Evolutionary conservation across 2,113 vertebrate species (phyloP).

Genomic region (Damaliscus lunatus): DNA sequence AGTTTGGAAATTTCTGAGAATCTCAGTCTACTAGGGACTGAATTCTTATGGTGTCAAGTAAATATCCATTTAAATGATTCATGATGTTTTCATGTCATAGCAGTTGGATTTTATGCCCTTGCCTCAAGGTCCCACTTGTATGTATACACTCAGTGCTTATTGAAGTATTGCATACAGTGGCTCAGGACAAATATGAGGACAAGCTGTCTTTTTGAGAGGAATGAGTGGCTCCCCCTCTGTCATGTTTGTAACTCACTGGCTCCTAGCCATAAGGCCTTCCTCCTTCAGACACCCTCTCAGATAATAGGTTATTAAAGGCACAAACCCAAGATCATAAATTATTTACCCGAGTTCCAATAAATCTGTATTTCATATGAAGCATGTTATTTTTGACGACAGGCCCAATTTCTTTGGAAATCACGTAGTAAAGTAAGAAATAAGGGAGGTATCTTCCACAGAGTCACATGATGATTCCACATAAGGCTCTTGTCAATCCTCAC

Average conservation of each 20-base stretch:
- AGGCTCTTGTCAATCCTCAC: slow-evolving; percentile 52
- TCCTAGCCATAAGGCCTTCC: slow-evolving; percentile 10
- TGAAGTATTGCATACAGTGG: neutral
- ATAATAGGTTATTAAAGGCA: slow-evolving; percentile 61
- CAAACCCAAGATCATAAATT: slow-evolving; percentile 61
- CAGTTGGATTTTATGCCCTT: neutral
- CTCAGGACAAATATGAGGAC: neutral
- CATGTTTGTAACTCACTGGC: neutral
- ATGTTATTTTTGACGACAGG: slow-evolving; percentile 58
- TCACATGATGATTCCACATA: slow-evolving; percentile 22
- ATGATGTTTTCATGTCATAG: neutral
- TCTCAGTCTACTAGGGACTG: neutral
- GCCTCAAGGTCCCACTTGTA: neutral
- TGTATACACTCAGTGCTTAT: neutral
- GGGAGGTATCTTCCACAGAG: slow-evolving; percentile 24
- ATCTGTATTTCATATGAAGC: slow-evolving; percentile 58
- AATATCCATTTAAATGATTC: neutral
- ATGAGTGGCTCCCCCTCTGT: neutral
- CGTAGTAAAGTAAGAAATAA: slow-evolving; percentile 47
- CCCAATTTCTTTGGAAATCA: slow-evolving; percentile 50
- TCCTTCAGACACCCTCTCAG: slow-evolving; percentile 45
- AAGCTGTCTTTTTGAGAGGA: neutral
- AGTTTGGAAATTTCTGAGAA: neutral
- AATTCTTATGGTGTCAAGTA: neutral
- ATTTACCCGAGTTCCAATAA: slow-evolving; percentile 39